These are phyloP conservation scores for Argopecten irradians DNA, from an alignment of 1,140 invertebrate species.

Conservation along the genomic window DNA sequence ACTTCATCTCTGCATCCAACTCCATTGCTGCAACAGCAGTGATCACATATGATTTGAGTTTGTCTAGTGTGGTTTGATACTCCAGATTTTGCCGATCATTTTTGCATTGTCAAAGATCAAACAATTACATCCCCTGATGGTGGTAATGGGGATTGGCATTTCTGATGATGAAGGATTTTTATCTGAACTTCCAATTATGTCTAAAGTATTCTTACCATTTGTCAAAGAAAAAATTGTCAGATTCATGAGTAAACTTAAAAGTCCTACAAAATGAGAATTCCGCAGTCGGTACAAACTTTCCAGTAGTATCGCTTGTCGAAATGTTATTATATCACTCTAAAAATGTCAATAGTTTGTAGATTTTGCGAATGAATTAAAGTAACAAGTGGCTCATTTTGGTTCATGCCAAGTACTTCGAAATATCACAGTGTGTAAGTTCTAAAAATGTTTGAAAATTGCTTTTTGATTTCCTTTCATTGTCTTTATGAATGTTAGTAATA, in stretches of 20 bases:
- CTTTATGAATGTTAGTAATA: too few relatives aligned
- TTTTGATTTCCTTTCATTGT: too few relatives aligned
- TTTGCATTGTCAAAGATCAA: background rate
- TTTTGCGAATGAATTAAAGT: too few relatives aligned
- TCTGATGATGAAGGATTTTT: background rate
- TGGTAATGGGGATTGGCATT: background rate
- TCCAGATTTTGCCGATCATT: conserved; percentile 11
- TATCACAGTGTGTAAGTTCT: too few relatives aligned
- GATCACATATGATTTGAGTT: background rate
- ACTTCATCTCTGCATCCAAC: too few relatives aligned
- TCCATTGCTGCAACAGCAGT: too few relatives aligned
- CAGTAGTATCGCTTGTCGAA: too few relatives aligned
- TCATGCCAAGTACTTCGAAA: too few relatives aligned
- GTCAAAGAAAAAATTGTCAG: background rate
- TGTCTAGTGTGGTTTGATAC: background rate
- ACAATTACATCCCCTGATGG: background rate
- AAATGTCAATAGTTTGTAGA: too few relatives aligned
- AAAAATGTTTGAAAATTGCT: too few relatives aligned
- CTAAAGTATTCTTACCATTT: background rate
- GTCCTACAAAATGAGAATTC: background rate
- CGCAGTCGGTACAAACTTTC: background rate
- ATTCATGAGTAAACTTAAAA: background rate
- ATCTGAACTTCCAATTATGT: background rate
- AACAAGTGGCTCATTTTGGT: too few relatives aligned
- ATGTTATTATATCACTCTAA: too few relatives aligned